phyloP scores from a whole-genome alignment of 2,888 invertebrate species.

The Xestia ashworthii region DNA sequence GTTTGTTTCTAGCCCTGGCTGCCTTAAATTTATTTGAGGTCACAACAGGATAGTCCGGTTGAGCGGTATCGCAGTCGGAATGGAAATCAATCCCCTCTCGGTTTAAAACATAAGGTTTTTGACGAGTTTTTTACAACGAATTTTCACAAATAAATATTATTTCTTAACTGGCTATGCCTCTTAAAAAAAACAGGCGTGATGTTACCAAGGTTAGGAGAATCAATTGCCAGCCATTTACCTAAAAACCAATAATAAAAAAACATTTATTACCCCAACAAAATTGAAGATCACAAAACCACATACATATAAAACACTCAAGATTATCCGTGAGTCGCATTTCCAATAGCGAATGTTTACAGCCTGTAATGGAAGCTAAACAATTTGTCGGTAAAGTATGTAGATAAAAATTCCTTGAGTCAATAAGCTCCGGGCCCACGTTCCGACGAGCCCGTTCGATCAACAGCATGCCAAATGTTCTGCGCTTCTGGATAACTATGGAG shows the following conservation, averaged over 20 bases:
- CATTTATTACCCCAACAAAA: background rate
- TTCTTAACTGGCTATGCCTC: background rate
- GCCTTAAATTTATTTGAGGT: too few relatives aligned
- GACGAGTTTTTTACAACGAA: background rate
- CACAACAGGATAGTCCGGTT: too few relatives aligned
- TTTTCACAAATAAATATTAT: background rate
- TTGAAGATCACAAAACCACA: conserved; percentile 17
- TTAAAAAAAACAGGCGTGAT: background rate
- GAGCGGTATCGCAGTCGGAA: background rate
- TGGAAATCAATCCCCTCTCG: background rate
- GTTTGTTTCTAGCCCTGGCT: background rate
- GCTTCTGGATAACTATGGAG: background rate
- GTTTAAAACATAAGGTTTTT: background rate
- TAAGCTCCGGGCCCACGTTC: conserved; percentile 41
- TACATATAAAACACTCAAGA: conserved; percentile 10
- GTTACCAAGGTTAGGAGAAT: background rate
- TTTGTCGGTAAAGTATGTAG: conserved; percentile 52
- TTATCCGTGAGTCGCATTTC: conserved; percentile 11
- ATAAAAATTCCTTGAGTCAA: conserved; percentile 60
- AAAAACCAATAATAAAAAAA: background rate
- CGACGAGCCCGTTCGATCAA: conserved; percentile 34
- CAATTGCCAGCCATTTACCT: background rate
- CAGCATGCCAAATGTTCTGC: conserved; percentile 45
- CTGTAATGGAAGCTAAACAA: conserved; percentile 54
- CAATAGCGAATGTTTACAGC: conserved; percentile 28